A percentile compares a stretch with the other conserved stretches of the same genome.
phyloP scores from a whole-genome alignment of 2,113 vertebrate species.

The Oryzias javanicus region DNA sequence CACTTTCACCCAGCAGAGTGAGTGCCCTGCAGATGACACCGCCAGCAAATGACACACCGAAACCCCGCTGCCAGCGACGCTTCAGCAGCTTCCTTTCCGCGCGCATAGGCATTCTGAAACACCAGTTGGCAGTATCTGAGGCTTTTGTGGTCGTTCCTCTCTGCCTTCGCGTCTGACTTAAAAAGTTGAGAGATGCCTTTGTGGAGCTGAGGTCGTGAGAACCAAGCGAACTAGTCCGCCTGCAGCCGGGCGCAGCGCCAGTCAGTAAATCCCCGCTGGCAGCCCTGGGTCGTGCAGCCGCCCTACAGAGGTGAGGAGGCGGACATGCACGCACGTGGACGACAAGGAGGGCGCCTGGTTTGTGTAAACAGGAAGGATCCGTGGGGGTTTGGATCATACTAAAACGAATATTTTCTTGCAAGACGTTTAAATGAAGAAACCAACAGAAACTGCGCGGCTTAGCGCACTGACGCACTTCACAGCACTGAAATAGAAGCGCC shows the following conservation, averaged over 20 bases:
- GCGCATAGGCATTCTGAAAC: conserved; percentile 58
- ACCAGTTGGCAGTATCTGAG: conserved; percentile 72
- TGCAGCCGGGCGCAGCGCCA: conserved; percentile 82
- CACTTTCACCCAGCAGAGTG: conserved; percentile 29
- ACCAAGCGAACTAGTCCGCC: conserved; percentile 80
- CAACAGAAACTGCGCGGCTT: no score
- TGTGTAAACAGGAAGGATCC: conserved; percentile 56
- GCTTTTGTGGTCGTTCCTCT: conserved; percentile 62
- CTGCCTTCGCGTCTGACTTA: conserved; percentile 70
- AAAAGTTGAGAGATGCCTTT: conserved; percentile 77
- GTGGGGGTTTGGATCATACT: conserved; percentile 22
- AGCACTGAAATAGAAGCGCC: no score
- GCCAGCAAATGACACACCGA: conserved; percentile 28
- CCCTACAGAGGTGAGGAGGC: conserved; percentile 72
- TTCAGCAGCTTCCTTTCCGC: conserved; percentile 40
- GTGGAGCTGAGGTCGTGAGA: conserved; percentile 86
- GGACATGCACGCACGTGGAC: conserved; percentile 65
- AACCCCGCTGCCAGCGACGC: conserved; percentile 27
- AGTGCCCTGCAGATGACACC: conserved; percentile 66
- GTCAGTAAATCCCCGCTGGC: conserved; percentile 81
- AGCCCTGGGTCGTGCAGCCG: conserved; percentile 58
- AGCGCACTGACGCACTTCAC: no score
- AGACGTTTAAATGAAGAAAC: no score
- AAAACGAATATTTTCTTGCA: no score
- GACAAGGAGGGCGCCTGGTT: conserved; percentile 54